Evolutionary conservation across 2,888 invertebrate species (phyloP), one percentile per base, ranked within the genome.

Genomic region (Carabus problematicus): DNA sequence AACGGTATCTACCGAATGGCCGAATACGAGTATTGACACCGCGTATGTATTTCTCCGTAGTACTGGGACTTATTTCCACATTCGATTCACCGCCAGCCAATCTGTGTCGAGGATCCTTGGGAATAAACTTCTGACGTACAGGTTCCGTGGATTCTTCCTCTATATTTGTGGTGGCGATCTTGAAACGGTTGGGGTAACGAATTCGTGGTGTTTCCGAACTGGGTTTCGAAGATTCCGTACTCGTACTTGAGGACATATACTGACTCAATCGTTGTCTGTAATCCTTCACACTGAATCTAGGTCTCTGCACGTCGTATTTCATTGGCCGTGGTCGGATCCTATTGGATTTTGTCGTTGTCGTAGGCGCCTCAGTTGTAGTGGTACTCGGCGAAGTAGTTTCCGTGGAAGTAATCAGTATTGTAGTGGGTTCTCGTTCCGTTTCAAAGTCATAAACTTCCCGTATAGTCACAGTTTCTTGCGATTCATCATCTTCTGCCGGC

Each of bases 261-360:
- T 80, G 80, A 74, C 86, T 88, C 60, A 90, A 78, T 71, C 90
- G 83, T 73, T 85, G 90, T 76, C 88, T 87, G 77, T 91, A 91
- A 72, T 92, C 91, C 79, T 91, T 91, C 3, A 92, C 88, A 76
- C 91, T 92, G 78, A 92, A 92, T 72, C 89, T 83, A 1, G 91
- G 91, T 62, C 92, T 82, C 60, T 88, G 89, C 0, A 81, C 75
- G 67, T 87, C 82, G 71, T 84, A 87, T 78, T 87, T 89, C 74
- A 82, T 85, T 70, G 76, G 83, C 71, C 83, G 85, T 7, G n/a
- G 52, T 77, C 81, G 81, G 8, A 82, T 83, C 75, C 71, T 72
- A 70, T 61, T 73, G 70, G 14, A 58, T 70, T 71, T 75, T 47
- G 70, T 71, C 11, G 67, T 67, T 62, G 60, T 6, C 2, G 29